A percentile compares a stretch with the other conserved stretches of the same genome.
These are phyloP conservation scores for Capricornis sumatraensis DNA, from an alignment of 2,113 vertebrate species.

Conservation along the genomic window DNA sequence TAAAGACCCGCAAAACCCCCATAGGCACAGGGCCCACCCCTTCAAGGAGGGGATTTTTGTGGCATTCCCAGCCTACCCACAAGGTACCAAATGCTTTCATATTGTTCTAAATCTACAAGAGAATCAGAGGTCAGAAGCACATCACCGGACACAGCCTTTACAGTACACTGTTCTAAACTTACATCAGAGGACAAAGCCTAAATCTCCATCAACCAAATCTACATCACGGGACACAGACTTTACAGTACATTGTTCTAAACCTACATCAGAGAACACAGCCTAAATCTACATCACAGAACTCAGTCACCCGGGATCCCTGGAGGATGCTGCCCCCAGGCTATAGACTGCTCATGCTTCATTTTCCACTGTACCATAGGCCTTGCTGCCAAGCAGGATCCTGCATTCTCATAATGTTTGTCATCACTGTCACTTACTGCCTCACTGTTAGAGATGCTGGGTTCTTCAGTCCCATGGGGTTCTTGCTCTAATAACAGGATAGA, in stretches of 20 bases:
- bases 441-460: neutral
- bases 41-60: neutral
- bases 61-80: neutral
- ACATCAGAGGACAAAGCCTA: no score
- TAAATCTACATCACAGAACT: neutral
- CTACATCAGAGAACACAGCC: neutral
- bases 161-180: neutral
- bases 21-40: neutral
- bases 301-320: neutral
- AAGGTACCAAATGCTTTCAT: neutral
- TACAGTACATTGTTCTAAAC: neutral
- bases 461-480: neutral
- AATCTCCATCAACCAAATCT: no score
- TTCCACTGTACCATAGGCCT: neutral
- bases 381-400: accelerated
- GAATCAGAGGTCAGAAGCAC: neutral
- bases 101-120: neutral
- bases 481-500: neutral
- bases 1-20: accelerated
- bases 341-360: neutral
- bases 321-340: neutral
- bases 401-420: neutral
- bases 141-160: neutral
- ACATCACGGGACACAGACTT: neutral
- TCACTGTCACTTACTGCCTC: neutral